These are phyloP conservation scores for Zaprionus gabonicus DNA, from an alignment of 1,140 invertebrate genomes.

Conservation along the genomic window DNA sequence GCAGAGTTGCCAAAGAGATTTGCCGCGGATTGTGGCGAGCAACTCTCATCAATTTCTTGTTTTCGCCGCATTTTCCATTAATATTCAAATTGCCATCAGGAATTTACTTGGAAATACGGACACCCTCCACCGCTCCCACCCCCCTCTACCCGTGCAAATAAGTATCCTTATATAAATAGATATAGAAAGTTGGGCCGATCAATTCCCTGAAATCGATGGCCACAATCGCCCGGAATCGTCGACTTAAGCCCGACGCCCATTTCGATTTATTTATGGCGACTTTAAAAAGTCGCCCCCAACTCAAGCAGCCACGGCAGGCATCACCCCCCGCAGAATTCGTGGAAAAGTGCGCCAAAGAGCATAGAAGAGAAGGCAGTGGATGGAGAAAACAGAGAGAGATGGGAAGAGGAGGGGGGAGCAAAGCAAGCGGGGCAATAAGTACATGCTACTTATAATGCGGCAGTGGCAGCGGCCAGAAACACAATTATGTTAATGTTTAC, in stretches of 20 bases:
- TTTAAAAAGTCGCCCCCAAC: conserved; percentile 45
- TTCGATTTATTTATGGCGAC: conserved; percentile 49
- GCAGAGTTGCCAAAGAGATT: neutral
- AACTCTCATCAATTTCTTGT: conserved; percentile 6
- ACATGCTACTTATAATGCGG: conserved; percentile 68
- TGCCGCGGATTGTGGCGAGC: neutral
- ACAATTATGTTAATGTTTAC: conserved; percentile 82
- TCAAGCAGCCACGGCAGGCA: too few relatives aligned
- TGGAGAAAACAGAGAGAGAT: neutral
- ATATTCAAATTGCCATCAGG: conserved; percentile 22
- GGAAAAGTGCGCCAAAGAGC: conserved; percentile 18
- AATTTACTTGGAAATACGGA: conserved; percentile 9
- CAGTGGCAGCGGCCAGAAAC: conserved; percentile 53
- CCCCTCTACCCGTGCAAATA: neutral
- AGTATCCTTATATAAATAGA: conserved; percentile 3
- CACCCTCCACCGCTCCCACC: too few relatives aligned
- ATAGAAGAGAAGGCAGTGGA: conserved; percentile 1
- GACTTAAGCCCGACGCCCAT: conserved; percentile 25
- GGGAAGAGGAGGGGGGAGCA: neutral
- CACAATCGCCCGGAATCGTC: neutral
- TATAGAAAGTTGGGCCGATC: neutral
- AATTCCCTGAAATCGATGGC: conserved; percentile 5
- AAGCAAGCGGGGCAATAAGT: conserved; percentile 61
- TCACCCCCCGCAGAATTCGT: neutral
- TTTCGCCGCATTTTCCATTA: conserved; percentile 2